Conservation (phyloP, 2,888 invertebrate genomes). For the Eurois occulta region DNA sequence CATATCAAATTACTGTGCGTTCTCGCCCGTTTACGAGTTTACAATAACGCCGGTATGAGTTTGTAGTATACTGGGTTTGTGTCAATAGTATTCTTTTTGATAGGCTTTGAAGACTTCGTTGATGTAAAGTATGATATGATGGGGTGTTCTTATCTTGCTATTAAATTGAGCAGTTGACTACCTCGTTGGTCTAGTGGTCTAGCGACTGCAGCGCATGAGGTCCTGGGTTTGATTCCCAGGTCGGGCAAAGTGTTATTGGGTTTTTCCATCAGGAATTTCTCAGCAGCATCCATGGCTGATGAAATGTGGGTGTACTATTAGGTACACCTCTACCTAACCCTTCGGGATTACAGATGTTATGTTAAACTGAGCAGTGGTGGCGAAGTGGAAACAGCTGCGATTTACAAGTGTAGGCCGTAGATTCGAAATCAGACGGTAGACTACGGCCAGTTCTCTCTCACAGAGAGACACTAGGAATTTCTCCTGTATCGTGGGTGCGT, state of each 20-base stretch:
- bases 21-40: constrained; percentile 20
- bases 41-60: neutral
- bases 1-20: constrained; percentile 56
- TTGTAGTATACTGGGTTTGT: neutral
- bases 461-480: too few relatives aligned
- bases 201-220: too few relatives aligned
- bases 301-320: too few relatives aligned
- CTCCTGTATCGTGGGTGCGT: too few relatives aligned
- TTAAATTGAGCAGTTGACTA: neutral
- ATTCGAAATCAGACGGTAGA: neutral
- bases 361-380: neutral
- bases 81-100: neutral
- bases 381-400: neutral
- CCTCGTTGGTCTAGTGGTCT: too few relatives aligned
- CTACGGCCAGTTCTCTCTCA: too few relatives aligned
- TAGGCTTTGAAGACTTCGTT: neutral
- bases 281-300: too few relatives aligned
- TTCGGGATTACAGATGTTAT: too few relatives aligned
- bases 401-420: neutral
- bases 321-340: too few relatives aligned
- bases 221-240: too few relatives aligned
- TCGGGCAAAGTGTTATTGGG: too few relatives aligned
- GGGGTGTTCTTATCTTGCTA: neutral
- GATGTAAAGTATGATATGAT: neutral
- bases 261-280: too few relatives aligned